Percentiles rank a stretch among this genome's conserved stretches.
These are phyloP conservation scores for Chiroxiphia lanceolata DNA, from an alignment of 2,797 vertebrate genomes.

Conservation along the genomic window DNA sequence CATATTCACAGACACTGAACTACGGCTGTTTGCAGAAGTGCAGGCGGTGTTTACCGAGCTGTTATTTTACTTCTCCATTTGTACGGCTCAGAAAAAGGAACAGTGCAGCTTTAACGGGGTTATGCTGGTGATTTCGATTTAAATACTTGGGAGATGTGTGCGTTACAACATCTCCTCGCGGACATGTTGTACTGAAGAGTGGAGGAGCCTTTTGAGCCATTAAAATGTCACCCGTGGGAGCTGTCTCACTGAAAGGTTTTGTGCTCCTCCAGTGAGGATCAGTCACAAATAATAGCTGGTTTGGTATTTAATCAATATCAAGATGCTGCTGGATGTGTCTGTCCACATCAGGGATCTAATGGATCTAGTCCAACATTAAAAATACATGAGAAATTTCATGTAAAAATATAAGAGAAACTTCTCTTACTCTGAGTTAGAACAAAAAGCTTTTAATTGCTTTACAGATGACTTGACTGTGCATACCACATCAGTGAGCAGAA, in stretches of 20 bases:
- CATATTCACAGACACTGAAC: neutral
- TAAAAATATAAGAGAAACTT: neutral
- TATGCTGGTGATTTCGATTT: neutral
- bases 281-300: neutral
- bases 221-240: neutral
- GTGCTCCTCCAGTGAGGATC: neutral
- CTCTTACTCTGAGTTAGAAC: neutral
- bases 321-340: neutral
- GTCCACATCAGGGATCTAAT: neutral
- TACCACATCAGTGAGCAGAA: neutral
- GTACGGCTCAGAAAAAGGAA: neutral
- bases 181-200: fast-evolving
- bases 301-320: neutral
- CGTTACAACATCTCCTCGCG: fast-evolving
- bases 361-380: neutral
- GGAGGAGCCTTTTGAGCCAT: neutral
- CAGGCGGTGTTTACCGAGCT: neutral
- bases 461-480: neutral
- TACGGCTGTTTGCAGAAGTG: neutral
- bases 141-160: neutral
- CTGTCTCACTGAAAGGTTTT: neutral
- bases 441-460: neutral
- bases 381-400: neutral
- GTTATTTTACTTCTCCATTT: slow-evolving; percentile 11
- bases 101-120: neutral